These are phyloP conservation scores for Heliopora coerulea DNA, from an alignment of 92 coral and sea anemone genomes.

Conservation along the genomic window DNA sequence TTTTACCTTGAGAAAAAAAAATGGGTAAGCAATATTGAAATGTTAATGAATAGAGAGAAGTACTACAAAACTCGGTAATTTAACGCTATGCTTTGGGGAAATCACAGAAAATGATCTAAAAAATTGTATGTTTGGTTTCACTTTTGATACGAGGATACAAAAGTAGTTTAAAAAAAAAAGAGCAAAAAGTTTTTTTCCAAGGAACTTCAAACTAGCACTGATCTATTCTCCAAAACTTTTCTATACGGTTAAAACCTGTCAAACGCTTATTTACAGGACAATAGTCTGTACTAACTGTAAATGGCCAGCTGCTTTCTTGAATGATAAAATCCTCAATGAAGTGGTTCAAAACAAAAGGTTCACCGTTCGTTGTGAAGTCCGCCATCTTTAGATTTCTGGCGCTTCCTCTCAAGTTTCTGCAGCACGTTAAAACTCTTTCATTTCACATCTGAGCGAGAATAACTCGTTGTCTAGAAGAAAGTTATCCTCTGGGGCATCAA, in stretches of 20 bases:
- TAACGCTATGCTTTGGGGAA: neutral
- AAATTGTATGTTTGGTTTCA: neutral
- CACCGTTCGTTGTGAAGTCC: slow-evolving; percentile 64
- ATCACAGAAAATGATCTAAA: neutral
- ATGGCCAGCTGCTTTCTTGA: slow-evolving; percentile 97
- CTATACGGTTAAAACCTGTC: too few relatives aligned
- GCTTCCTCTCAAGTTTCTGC: too few relatives aligned
- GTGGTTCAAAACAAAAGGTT: slow-evolving; percentile 83
- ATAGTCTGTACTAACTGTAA: slow-evolving; percentile 89
- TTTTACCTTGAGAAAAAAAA: slow-evolving; percentile 27
- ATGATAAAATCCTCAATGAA: slow-evolving; percentile 93
- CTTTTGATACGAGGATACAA: too few relatives aligned
- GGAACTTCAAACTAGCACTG: too few relatives aligned
- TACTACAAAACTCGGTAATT: too few relatives aligned
- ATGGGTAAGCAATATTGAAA: too few relatives aligned
- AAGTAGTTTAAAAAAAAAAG: neutral
- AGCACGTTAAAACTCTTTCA: slow-evolving; percentile 6
- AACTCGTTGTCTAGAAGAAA: neutral
- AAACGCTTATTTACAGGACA: too few relatives aligned
- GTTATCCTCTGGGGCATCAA: neutral
- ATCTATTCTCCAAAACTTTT: too few relatives aligned
- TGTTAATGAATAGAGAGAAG: too few relatives aligned
- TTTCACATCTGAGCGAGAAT: neutral
- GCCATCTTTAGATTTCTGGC: slow-evolving; percentile 46
- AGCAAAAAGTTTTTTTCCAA: slow-evolving; percentile 3